Evolutionary conservation across 2,888 invertebrate species (phyloP).

Genomic region (Calephelis perditalis): DNA sequence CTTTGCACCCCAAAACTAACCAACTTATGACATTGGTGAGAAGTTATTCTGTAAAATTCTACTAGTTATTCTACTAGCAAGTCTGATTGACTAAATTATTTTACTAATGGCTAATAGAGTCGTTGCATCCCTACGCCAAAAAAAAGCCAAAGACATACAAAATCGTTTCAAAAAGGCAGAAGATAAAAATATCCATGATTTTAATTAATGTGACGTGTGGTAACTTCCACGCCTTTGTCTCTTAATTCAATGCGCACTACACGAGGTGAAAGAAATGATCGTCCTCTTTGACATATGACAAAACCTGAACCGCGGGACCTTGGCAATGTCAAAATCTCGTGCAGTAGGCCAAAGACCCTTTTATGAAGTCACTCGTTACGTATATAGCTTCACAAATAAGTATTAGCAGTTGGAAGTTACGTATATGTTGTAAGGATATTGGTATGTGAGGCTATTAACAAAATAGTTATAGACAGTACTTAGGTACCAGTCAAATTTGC

Average conservation of each 20-base stretch:
- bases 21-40: too few species aligned
- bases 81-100: too few species aligned
- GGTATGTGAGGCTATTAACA: too few species aligned
- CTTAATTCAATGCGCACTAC: constrained; percentile 8
- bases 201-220: not conserved
- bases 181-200: not conserved
- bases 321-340: constrained; percentile 24
- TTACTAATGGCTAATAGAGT: too few species aligned
- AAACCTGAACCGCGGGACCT: constrained; percentile 22
- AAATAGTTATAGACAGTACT: too few species aligned
- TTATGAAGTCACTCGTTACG: not conserved
- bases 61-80: too few species aligned
- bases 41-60: too few species aligned
- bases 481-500: too few species aligned
- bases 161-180: not conserved
- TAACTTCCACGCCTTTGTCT: not conserved
- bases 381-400: not conserved
- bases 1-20: too few species aligned
- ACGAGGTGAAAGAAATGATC: constrained; percentile 23
- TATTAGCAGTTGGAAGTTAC: not conserved
- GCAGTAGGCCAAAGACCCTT: constrained; percentile 20
- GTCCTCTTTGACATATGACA: constrained; percentile 26
- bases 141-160: too few species aligned
- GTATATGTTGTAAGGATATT: too few species aligned
- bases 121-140: too few species aligned